Base-by-base conservation (phyloP, 37 sponge, comb jelly and placozoan species). In the Oscarella lobularis region DNA sequence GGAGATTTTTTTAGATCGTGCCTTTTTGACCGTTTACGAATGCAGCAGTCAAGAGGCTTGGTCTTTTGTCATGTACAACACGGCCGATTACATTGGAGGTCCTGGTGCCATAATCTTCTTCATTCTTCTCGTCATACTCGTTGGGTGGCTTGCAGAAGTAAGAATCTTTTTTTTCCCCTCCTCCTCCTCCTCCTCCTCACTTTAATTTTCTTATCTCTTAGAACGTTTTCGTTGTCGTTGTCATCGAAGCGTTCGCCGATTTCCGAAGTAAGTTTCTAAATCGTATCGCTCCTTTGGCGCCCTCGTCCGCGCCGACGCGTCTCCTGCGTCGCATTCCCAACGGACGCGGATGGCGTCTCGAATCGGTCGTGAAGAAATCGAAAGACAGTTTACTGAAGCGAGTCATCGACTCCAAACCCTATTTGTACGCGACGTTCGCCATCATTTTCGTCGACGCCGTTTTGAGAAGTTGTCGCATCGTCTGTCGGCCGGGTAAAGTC, bases 141-240 rank as follows among this genome's bases (percentile, higher is more conserved):
- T 48, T 48, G 60, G 60, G 14, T 48, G 60, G 60, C 60, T 48
- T 9, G 60, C 60, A 48, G 60, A 48, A 20, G 60, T n/a, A n/a
- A n/a, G n/a, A n/a, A n/a, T n/a, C n/a, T n/a, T n/a, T n/a, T n/a
- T n/a, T n/a, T n/a, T n/a, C n/a, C n/a, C n/a, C n/a, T n/a, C n/a
- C n/a, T n/a, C n/a, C n/a, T n/a, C n/a, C n/a, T n/a, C n/a, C n/a
- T n/a, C n/a, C n/a, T n/a, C n/a, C n/a, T n/a, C n/a, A n/a, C n/a
- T n/a, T n/a, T n/a, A n/a, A n/a, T n/a, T n/a, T 48, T 48, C 9
- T 48, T 48, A 27, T 48, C 20, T 9, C 20, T 27, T 48, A 48
- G 60, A 48, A 48, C 60, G 60, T 48, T 20, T 48, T 48, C 20
- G 60, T 48, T 48, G 60, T 48, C 60, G 60, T 48, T 48, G 60